phyloP scores from a whole-genome alignment of 2,797 vertebrate species.

The Sebastes trivittatus region DNA sequence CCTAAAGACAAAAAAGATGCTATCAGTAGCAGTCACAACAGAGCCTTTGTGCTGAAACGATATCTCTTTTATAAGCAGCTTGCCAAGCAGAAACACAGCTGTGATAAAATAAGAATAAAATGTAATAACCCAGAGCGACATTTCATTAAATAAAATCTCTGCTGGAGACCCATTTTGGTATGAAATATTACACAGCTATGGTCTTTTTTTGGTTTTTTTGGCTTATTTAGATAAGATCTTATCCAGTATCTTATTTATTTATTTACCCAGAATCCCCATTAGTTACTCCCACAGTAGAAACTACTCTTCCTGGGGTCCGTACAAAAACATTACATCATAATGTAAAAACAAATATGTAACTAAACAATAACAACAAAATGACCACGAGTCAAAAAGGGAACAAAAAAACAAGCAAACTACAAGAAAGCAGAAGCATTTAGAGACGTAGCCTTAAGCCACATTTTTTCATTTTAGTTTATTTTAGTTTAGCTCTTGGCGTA shows the following conservation, averaged over 20 bases:
- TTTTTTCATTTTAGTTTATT: not conserved
- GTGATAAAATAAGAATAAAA: conserved; percentile 8
- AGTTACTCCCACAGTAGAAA: no score
- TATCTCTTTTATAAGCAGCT: not conserved
- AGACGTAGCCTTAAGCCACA: not conserved
- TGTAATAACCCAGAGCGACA: not conserved
- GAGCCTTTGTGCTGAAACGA: not conserved
- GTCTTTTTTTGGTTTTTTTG: not conserved
- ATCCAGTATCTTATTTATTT: not conserved
- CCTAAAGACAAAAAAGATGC: not conserved
- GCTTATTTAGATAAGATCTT: not conserved
- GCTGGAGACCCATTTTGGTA: not conserved
- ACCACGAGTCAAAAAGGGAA: no score
- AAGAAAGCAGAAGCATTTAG: not conserved
- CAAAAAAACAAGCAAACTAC: not conserved
- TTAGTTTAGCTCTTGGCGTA: not conserved
- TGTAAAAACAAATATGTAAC: no score
- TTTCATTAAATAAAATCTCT: not conserved
- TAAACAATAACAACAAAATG: not conserved
- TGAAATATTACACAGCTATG: not conserved
- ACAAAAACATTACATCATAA: no score
- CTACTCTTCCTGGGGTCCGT: no score
- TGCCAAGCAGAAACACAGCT: not conserved
- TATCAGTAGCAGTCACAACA: not conserved
- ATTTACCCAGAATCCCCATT: no score